These are phyloP conservation scores for Alectura lathami DNA, from an alignment of 2,113 vertebrate species.

Conservation along the genomic window DNA sequence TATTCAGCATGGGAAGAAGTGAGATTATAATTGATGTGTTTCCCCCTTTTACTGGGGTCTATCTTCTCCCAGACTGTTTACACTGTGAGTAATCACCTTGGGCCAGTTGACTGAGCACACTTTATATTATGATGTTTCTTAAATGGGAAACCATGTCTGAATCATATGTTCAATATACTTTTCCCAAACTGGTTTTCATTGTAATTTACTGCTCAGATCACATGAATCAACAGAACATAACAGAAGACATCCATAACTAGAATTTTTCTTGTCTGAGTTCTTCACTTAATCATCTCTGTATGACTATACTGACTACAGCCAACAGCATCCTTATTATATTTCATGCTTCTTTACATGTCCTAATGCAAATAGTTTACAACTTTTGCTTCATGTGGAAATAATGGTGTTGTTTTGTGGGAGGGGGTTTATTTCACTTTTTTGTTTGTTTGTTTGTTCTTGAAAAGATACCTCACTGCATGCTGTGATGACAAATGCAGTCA, in stretches of 20 bases:
- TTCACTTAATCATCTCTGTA: neutral
- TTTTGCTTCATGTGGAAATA: neutral
- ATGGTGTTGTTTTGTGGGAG: neutral
- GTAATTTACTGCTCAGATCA: neutral
- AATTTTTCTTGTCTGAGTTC: neutral
- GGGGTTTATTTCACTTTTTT: neutral
- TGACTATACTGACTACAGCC: neutral
- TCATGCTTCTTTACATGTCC: neutral
- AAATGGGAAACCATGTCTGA: conserved; percentile 13
- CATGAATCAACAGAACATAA: neutral
- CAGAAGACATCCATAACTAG: neutral
- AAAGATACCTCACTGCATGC: neutral
- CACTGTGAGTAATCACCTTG: neutral
- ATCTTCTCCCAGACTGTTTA: neutral
- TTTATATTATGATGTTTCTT: neutral
- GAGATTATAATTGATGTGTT: neutral
- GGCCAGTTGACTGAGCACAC: neutral
- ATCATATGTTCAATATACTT: neutral
- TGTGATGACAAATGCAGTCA: neutral
- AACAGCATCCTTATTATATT: neutral
- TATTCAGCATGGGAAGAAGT: neutral
- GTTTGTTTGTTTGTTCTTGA: neutral
- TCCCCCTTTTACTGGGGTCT: neutral
- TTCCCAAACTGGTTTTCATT: conserved; percentile 15
- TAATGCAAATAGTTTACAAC: neutral